A percentile compares a stretch with the other conserved stretches of the same genome.
Evolutionary conservation across 2,797 vertebrate species (phyloP).

Genomic region (Pantherophis alleghaniensis): DNA sequence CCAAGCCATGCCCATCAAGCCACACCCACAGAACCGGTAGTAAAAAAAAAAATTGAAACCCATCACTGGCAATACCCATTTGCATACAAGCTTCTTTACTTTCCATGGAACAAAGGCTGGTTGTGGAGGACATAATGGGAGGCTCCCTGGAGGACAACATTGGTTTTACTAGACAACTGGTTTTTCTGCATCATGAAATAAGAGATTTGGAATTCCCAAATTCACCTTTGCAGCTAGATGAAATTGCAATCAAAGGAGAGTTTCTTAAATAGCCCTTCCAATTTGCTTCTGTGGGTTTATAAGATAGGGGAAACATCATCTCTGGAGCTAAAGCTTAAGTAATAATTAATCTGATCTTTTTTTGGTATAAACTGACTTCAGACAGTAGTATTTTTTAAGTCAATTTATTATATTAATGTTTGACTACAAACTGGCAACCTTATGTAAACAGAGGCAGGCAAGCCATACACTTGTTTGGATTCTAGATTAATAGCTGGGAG

Average conservation of each 20-base stretch:
- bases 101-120: not conserved
- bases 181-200: not conserved
- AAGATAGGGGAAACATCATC: slow-evolving; percentile 32
- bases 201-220: not conserved
- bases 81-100: not conserved
- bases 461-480: not conserved
- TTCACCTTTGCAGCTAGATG: not conserved
- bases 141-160: not conserved
- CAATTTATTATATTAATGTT: not conserved
- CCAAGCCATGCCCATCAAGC: too few relatives aligned
- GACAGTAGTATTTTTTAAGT: not conserved
- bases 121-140: not conserved
- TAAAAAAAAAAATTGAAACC: too few relatives aligned
- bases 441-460: not conserved
- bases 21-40: too few relatives aligned
- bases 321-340: not conserved
- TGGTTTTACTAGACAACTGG: not conserved
- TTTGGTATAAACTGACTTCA: not conserved
- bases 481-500: not conserved
- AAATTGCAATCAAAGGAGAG: not conserved
- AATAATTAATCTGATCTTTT: not conserved
- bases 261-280: slow-evolving; percentile 3
- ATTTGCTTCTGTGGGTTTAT: slow-evolving; percentile 48
- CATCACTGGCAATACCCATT: not conserved
- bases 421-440: not conserved